Evolutionary conservation across 2,113 vertebrate genomes (phyloP).

Genomic region (Azemiops feae): DNA sequence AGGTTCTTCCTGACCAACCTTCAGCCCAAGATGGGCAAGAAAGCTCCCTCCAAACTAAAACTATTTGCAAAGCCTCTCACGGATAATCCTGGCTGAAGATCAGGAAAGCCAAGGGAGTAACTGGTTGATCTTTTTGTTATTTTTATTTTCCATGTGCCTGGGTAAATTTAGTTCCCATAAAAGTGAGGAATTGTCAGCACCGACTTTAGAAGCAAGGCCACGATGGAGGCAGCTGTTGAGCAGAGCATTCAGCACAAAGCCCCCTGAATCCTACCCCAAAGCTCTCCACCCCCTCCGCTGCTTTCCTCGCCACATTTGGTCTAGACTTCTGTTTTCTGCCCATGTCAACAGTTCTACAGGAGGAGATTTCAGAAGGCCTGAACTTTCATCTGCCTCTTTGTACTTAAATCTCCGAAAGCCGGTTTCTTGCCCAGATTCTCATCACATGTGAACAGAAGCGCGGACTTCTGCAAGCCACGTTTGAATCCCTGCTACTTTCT

Average conservation of each 20-base stretch:
- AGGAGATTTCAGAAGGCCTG: background rate
- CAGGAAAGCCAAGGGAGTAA: conserved; percentile 49
- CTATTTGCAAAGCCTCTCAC: conserved; percentile 55
- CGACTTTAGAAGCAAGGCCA: conserved; percentile 59
- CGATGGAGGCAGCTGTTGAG: conserved; percentile 63
- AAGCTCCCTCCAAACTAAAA: conserved; percentile 41
- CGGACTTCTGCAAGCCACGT: background rate
- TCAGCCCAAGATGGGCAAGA: background rate
- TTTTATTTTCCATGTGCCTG: conserved; percentile 63
- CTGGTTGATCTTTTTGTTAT: conserved; percentile 36
- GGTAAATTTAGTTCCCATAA: conserved; percentile 72
- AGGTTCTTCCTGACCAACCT: conserved; percentile 3
- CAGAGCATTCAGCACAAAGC: conserved; percentile 49
- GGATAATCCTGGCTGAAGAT: conserved; percentile 55
- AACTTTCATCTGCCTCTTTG: background rate
- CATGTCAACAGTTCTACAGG: background rate
- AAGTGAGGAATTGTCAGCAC: conserved; percentile 68
- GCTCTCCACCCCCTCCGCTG: background rate
- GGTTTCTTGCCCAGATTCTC: background rate
- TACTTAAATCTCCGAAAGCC: background rate
- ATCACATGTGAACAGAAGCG: background rate
- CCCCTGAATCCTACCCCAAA: conserved; percentile 7
- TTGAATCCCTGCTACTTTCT: background rate
- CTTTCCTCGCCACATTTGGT: background rate
- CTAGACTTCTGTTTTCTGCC: background rate